Conservation (phyloP, 2,888 invertebrate genomes). For the Drosophila quinaria region DNA sequence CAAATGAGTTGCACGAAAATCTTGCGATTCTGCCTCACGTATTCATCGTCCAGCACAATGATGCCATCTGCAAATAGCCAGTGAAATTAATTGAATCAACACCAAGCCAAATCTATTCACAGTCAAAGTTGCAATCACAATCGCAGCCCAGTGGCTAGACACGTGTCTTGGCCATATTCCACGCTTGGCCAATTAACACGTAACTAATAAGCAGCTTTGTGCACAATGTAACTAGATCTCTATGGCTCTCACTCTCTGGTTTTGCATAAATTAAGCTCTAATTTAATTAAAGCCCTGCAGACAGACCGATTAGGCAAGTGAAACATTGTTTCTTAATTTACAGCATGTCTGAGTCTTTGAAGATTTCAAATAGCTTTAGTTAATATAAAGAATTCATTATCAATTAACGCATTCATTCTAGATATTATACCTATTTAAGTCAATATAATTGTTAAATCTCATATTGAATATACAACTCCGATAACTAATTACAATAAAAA, state of each 20-base stretch:
- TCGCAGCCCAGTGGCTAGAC: neutral
- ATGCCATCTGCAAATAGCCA: slow-evolving; percentile 91
- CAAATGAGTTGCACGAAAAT: slow-evolving; percentile 96
- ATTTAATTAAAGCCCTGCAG: slow-evolving; percentile 62
- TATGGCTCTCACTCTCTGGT: neutral
- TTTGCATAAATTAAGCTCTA: slow-evolving; percentile 61
- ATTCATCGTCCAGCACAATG: slow-evolving; percentile 94
- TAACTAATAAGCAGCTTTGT: slow-evolving; percentile 71
- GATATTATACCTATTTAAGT: neutral
- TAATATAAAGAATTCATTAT: neutral
- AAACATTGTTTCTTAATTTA: neutral
- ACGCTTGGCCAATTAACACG: slow-evolving; percentile 57
- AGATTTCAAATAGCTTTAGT: neutral
- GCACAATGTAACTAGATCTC: slow-evolving; percentile 28
- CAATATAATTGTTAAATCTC: no score
- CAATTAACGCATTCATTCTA: neutral
- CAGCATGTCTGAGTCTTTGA: neutral
- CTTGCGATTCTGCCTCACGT: slow-evolving; percentile 92
- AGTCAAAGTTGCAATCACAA: slow-evolving; percentile 1
- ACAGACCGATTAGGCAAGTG: slow-evolving; percentile 11
- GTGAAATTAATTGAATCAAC: slow-evolving; percentile 41
- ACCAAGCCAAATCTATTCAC: neutral
- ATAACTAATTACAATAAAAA: no score
- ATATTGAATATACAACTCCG: no score
- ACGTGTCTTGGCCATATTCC: slow-evolving; percentile 38